Conservation (phyloP, 2,888 invertebrate genomes). For the Neelides folsomi region DNA sequence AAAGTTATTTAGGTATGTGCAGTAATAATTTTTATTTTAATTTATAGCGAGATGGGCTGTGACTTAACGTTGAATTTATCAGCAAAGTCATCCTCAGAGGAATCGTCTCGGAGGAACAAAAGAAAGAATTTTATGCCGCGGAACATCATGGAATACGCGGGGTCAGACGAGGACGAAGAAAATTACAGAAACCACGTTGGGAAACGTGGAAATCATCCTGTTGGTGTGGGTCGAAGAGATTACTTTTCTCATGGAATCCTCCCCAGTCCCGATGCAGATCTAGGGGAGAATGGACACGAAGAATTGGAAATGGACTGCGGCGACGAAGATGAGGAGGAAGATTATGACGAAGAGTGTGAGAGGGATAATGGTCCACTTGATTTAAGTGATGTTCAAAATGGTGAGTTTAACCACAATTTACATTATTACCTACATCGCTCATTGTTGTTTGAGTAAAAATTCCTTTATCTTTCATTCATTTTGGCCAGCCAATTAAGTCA, state of each 20-base stretch:
- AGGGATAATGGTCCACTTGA: constrained; percentile 27
- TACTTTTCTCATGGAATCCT: constrained; percentile 7
- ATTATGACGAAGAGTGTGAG: constrained; percentile 11
- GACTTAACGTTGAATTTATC: constrained; percentile 19
- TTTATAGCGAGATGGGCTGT: constrained; percentile 30
- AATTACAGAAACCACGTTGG: constrained; percentile 10
- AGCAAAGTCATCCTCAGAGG: constrained; percentile 14
- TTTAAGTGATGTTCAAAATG: constrained; percentile 32
- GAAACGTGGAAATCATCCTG: constrained; percentile 32
- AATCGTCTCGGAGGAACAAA: constrained; percentile 47
- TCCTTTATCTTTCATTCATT: no score
- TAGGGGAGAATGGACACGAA: constrained; percentile 19
- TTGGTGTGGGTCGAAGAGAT: constrained; percentile 16
- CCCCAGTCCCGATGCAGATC: neutral
- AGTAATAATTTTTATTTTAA: neutral
- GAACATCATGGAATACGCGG: constrained; percentile 45
- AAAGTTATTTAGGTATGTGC: neutral
- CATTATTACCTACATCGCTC: no score
- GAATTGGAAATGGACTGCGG: constrained; percentile 32
- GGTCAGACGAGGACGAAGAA: constrained; percentile 34
- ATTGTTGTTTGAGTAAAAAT: no score
- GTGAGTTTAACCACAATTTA: constrained; percentile 14
- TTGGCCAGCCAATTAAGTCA: no score
- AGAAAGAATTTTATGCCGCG: constrained; percentile 66
- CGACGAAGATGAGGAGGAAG: constrained; percentile 30